These are phyloP conservation scores for Ophion ventricosus DNA, from an alignment of 2,888 invertebrate genomes.

Conservation along the genomic window DNA sequence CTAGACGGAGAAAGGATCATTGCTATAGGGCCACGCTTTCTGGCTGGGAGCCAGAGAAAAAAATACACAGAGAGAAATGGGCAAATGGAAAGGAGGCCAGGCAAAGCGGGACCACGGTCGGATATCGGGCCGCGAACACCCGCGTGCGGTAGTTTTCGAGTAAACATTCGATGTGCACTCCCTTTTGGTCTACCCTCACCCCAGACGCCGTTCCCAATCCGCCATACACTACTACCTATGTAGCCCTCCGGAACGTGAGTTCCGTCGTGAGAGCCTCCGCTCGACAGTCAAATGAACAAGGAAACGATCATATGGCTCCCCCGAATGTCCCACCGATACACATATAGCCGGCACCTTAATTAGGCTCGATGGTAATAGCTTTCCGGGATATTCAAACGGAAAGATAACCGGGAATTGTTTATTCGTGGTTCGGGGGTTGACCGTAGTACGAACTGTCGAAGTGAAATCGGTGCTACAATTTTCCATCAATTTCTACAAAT, in stretches of 20 bases:
- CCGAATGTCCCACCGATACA: neutral
- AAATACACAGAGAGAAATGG: slow-evolving; percentile 49
- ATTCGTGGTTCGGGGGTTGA: neutral
- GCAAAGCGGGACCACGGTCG: slow-evolving; percentile 36
- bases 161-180: slow-evolving; percentile 58
- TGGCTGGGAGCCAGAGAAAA: slow-evolving; percentile 45
- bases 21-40: slow-evolving; percentile 43
- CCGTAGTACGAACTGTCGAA: no score
- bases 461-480: no score
- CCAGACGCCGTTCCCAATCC: neutral
- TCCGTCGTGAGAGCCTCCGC: slow-evolving; percentile 34
- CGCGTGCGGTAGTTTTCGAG: slow-evolving; percentile 52
- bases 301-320: slow-evolving; percentile 24
- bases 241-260: slow-evolving; percentile 32
- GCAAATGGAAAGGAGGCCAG: slow-evolving; percentile 63
- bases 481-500: no score
- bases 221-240: neutral
- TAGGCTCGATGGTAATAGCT: slow-evolving; percentile 14
- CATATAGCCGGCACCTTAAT: slow-evolving; percentile 15
- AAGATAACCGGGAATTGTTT: no score
- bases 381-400: slow-evolving; percentile 2
- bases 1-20: neutral
- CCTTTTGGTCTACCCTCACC: neutral
- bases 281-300: slow-evolving; percentile 46
- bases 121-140: slow-evolving; percentile 55